phyloP scores from a whole-genome alignment of 2,888 invertebrate genomes.

The Deilephila porcellus region DNA sequence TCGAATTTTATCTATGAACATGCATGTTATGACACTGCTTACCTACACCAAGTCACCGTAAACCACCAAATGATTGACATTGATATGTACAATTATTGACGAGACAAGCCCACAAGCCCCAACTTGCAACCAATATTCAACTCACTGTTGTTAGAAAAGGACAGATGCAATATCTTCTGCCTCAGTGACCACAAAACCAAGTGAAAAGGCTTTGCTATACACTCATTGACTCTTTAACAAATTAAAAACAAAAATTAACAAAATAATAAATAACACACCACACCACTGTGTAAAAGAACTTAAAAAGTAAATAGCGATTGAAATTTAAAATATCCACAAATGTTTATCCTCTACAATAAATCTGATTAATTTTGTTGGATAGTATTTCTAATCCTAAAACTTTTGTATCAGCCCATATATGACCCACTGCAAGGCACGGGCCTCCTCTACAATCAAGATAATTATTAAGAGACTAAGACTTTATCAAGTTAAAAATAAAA shows the following conservation, averaged over 20 bases:
- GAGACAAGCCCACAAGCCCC: slow-evolving; percentile 38
- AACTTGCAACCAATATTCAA: slow-evolving; percentile 44
- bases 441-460: too few species aligned
- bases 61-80: slow-evolving; percentile 6
- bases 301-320: background rate
- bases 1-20: background rate
- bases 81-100: slow-evolving; percentile 21
- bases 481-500: too few species aligned
- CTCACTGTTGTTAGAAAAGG: slow-evolving; percentile 51
- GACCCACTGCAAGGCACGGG: too few species aligned
- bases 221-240: slow-evolving; percentile 61
- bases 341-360: too few species aligned
- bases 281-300: background rate
- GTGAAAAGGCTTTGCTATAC: slow-evolving; percentile 53
- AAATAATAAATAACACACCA: background rate
- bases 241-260: slow-evolving; percentile 48
- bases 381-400: too few species aligned
- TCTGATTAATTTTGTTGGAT: too few species aligned
- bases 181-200: slow-evolving; percentile 58
- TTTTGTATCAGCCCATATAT: too few species aligned
- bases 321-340: too few species aligned
- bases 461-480: too few species aligned
- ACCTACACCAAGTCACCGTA: background rate
- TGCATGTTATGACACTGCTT: background rate
- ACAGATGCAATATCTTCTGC: slow-evolving; percentile 50